phyloP scores from a whole-genome alignment of 2,888 invertebrate genomes.

The Pristionchus exspectatus region DNA sequence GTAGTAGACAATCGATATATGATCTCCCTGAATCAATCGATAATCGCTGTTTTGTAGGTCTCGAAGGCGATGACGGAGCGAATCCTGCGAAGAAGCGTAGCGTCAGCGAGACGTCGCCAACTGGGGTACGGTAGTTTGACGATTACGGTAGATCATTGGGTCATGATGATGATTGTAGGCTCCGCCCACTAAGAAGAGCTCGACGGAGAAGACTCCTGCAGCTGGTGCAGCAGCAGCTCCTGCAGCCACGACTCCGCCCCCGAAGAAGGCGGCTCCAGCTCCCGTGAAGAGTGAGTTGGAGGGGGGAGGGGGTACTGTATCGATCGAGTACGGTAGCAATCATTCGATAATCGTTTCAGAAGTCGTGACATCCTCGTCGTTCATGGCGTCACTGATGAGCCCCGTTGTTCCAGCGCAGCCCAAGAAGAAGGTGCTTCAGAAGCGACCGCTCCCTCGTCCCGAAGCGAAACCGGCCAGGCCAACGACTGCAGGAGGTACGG shows the following conservation, averaged over 20 bases:
- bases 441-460: background rate
- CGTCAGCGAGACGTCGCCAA: background rate
- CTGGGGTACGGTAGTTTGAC: constrained; percentile 13
- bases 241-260: background rate
- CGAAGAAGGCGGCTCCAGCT: constrained; percentile 8
- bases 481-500: background rate
- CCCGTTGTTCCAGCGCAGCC: background rate
- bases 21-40: background rate
- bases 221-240: background rate
- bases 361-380: background rate
- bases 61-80: constrained; percentile 35
- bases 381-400: constrained; percentile 49
- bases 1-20: background rate
- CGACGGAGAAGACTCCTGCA: constrained; percentile 46
- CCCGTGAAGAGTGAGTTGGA: constrained; percentile 47
- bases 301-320: constrained; percentile 20
- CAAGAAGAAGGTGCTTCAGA: constrained; percentile 23
- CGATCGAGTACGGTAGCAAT: background rate
- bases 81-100: constrained; percentile 2
- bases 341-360: constrained; percentile 18
- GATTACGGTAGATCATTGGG: constrained; percentile 2
- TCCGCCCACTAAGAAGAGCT: constrained; percentile 40
- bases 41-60: background rate
- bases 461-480: background rate
- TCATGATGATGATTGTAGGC: background rate